Base-by-base conservation (phyloP, 2,113 vertebrate species). In the Chloebia gouldiae region DNA sequence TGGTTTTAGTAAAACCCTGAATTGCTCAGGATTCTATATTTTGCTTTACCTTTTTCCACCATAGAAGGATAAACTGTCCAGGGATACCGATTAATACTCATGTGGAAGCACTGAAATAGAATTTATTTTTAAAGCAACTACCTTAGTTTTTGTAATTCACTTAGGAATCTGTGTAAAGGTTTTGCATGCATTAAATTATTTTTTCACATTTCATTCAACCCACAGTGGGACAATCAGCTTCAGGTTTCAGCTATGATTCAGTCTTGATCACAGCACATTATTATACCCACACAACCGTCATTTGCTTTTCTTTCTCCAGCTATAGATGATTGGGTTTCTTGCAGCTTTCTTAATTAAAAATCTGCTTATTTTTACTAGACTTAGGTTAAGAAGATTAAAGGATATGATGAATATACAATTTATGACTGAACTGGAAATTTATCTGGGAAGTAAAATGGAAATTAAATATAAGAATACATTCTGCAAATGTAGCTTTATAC, bases 311-410 rank as follows among this genome's bases (percentile, higher is more conserved):
- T 96, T 96, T 95, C 81, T 91, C 57, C 61, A 65, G 42, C 69
- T 94, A 93, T 45, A 93, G 75, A 90, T 86, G 81, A 93, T 84
- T 94, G 25, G 50, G 86, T 93, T 96, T 76, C 94, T 97, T 92
- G 86, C 94, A 97, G 95, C 76, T 97, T 97, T 96, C 93, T 93
- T 94, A 95, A 96, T 96, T 97, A 96, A 94, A 96, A 94, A 37
- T 81, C 47, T 96, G 90, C 59, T 96, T 96, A 92, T 97, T 96
- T 97, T 92, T 78, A 93, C 81, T 88, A 76, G 79, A 90, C 54
- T 91, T 88, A 93, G 11, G 20, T 66, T 95, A 96, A 94, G 93
- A 92, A 95, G 96, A 92, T 94, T 95, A 96, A 94, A 92, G 60
- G 57, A 81, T 81, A 68, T 33, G 65, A 69, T 81, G 75, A 92